Base-by-base conservation (phyloP, 2,113 vertebrate genomes). In the Uria lomvia region DNA sequence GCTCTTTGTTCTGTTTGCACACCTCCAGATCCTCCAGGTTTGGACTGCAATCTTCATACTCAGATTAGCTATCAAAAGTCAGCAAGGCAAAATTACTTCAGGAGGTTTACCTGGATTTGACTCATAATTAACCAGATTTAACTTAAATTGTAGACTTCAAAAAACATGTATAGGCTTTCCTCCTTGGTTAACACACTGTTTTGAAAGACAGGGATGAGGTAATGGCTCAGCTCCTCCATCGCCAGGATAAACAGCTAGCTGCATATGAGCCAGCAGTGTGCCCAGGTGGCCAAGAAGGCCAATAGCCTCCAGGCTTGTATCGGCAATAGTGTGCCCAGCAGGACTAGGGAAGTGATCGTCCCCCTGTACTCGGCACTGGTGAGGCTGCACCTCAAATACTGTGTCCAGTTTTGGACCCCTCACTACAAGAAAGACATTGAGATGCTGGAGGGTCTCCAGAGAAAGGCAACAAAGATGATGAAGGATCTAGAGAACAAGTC, bases 301-400 rank as follows among this genome's bases (percentile, higher is more conserved):
- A 47, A 12, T 0, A 7, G 5, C 24, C 60, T 52, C 17, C 11
- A 40, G 42, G 11, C 11, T 15, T 72, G 8, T 19, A 15, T 15
- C 11, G 75, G 27, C 3, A 75, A 47, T 0, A 18, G 5, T 0
- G 11, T 60, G 42, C 21, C 15, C 73, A 88, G 30, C 7, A 73
- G 30, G 17, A 67, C 3, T 3, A 56, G 26, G 30, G 34, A 15
- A 27, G 20, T 4, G 8, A 26, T 24, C 1, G 0, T 45, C 4
- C 11, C 38, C 2, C 19, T 12, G 15, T 52, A 26, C 19, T 85
- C 0, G 0, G 7, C 40, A 12, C 11, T 9, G 23, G 5, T 19
- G 42, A 92, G 20, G 9, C 11, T 0, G 3, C 15, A 22, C 5
- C 19, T 67, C 1, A 0, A 79, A 19, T 47, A 11, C 12, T 56